phyloP scores from a whole-genome alignment of 1,140 invertebrate genomes.

The Hesperophylax magnus region DNA sequence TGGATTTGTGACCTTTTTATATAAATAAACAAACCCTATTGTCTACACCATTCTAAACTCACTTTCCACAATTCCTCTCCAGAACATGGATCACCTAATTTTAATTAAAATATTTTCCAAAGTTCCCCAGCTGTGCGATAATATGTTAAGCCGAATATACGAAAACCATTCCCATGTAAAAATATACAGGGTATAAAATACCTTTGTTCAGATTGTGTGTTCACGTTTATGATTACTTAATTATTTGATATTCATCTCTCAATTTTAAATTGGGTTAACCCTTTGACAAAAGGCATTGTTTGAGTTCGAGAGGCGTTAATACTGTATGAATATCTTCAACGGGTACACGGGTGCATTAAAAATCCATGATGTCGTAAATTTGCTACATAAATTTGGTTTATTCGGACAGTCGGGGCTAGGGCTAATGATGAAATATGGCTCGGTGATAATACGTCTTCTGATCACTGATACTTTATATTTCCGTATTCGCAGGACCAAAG shows the following conservation, averaged over 20 bases:
- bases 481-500: too few species aligned
- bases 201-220: not conserved
- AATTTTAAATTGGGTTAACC: constrained; percentile 21
- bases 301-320: constrained; percentile 4
- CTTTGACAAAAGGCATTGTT: not conserved
- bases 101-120: too few species aligned
- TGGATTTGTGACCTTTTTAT: too few species aligned
- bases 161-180: not conserved
- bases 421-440: constrained; percentile 26
- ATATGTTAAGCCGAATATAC: not conserved
- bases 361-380: constrained; percentile 32
- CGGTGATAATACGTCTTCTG: constrained; percentile 16
- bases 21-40: too few species aligned
- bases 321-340: constrained; percentile 1
- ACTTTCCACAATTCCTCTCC: too few species aligned
- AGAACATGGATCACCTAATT: too few species aligned
- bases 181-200: not conserved
- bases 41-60: too few species aligned
- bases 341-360: constrained; percentile 19
- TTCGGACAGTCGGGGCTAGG: not conserved
- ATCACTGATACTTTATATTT: not conserved
- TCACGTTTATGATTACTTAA: constrained; percentile 19
- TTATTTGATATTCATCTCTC: constrained; percentile 9
- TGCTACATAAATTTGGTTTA: constrained; percentile 32
- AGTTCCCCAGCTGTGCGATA: not conserved